Base-by-base conservation (phyloP, 1,140 invertebrate genomes). In the Orius insidiosus region DNA sequence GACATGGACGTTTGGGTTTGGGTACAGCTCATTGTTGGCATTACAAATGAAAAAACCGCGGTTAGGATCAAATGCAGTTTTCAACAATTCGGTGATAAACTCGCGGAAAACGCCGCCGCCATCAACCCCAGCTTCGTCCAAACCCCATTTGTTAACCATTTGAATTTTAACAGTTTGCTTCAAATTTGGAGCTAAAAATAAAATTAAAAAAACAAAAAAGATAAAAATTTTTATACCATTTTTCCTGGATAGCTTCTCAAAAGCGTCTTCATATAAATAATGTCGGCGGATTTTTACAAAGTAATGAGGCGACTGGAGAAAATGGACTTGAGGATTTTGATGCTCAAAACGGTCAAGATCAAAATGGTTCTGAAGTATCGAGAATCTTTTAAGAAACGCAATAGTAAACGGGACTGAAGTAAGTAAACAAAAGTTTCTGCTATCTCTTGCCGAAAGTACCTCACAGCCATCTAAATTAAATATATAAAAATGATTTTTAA, bases 221-320 rank as follows among this genome's bases (percentile, higher is more conserved):
- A 5, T 15, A 37, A n/a, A 18, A 19, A 13, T 43, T 9, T 6
- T 51, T 57, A 59, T 63, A 82, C 83, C 82, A 68, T 93, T 96
- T 55, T 89, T 83, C 1, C 31, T 72, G 71, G 87, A 87, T 0
- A 97, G 64, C 63, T 93, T 93, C 19, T 93, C 88, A 63, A 90
- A 96, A 0, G 93, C 88, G 68, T 98, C 94, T 66, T 98, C 94
- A 62, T 98, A 98, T 0, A 98, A 68, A 66, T 93, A 90, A 55
- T 84, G 85, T 45, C 94, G 68, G 40, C 93, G 67, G 2, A 96
- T 82, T 11, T 76, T 75, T 2, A 95, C 72, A 53, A 77, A 72
- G 45, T 90, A 86, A 15, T 71, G 70, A 0, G 80, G 74, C 0
- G 80, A 80, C 49, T 78, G 74, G 52, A 83, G 68, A 57, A 85